These are phyloP conservation scores for Pedicia rivosa DNA, from an alignment of 2,888 invertebrate genomes.

Conservation along the genomic window DNA sequence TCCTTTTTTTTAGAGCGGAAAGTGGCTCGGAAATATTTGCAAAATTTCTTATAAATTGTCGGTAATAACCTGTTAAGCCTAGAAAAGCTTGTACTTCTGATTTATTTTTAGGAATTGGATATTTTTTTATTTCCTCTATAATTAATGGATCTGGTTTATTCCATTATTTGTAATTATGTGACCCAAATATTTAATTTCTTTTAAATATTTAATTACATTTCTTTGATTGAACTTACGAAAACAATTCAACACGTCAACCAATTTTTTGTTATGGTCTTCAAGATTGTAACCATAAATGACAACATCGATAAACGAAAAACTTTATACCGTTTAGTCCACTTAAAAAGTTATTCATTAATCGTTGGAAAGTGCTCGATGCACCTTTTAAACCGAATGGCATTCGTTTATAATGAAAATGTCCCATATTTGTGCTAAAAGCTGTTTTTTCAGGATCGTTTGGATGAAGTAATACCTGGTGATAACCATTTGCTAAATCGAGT, in stretches of 20 bases:
- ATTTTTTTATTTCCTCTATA: constrained; percentile 15
- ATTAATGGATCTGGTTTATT: constrained; percentile 16
- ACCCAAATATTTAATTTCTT: constrained; percentile 12
- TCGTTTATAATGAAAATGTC: not conserved
- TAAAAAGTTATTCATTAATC: not conserved
- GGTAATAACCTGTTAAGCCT: constrained; percentile 18
- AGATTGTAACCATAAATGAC: constrained; percentile 11
- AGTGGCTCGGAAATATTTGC: constrained; percentile 1
- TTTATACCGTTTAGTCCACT: not conserved
- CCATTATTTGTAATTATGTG: constrained; percentile 15
- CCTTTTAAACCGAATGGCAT: constrained; percentile 1
- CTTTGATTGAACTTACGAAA: constrained; percentile 10
- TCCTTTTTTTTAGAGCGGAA: not conserved
- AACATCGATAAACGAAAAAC: constrained; percentile 4
- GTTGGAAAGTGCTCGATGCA: not conserved
- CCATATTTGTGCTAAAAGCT: constrained; percentile 11
- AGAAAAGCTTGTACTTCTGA: constrained; percentile 18
- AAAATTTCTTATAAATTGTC: constrained; percentile 12
- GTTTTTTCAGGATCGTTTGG: constrained; percentile 12
- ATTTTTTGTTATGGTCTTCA: constrained; percentile 14
- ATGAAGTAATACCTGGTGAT: constrained; percentile 10
- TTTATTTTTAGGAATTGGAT: constrained; percentile 13
- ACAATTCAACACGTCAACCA: constrained; percentile 13
- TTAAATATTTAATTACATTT: too few species aligned
- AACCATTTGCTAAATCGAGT: constrained; percentile 10